phyloP scores from a whole-genome alignment of 2,797 vertebrate genomes.

The Phrynocephalus forsythii region DNA sequence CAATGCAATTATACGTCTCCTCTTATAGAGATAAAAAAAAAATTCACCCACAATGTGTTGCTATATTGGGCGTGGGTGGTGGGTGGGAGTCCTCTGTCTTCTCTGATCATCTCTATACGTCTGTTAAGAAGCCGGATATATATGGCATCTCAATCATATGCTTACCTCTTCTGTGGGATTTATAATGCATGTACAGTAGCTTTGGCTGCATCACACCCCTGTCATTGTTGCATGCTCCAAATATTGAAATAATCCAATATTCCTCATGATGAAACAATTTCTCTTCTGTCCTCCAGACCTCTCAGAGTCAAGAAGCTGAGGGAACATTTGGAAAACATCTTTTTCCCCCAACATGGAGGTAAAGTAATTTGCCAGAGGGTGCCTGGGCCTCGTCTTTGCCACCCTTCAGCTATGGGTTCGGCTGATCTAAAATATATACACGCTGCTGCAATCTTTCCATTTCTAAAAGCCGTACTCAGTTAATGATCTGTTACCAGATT shows the following conservation, averaged over 20 bases:
- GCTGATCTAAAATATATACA: neutral
- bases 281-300: neutral
- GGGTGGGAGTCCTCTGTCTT: constrained; percentile 13
- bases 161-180: neutral
- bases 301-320: neutral
- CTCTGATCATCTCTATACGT: constrained; percentile 25
- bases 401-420: constrained; percentile 15
- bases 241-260: neutral
- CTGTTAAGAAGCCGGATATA: constrained; percentile 7
- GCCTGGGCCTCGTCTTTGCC: constrained; percentile 21
- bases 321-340: constrained; percentile 36
- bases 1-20: constrained; percentile 26
- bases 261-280: neutral
- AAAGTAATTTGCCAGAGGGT: constrained; percentile 14
- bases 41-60: neutral
- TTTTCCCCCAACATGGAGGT: constrained; percentile 22
- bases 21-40: neutral
- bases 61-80: neutral
- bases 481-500: constrained; percentile 30
- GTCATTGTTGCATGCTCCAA: constrained; percentile 4
- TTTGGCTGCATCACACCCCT: neutral
- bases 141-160: neutral
- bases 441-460: constrained; percentile 29
- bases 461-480: constrained; percentile 26
- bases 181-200: neutral